phyloP scores from a whole-genome alignment of 2,113 vertebrate genomes.

The Menura novaehollandiae region DNA sequence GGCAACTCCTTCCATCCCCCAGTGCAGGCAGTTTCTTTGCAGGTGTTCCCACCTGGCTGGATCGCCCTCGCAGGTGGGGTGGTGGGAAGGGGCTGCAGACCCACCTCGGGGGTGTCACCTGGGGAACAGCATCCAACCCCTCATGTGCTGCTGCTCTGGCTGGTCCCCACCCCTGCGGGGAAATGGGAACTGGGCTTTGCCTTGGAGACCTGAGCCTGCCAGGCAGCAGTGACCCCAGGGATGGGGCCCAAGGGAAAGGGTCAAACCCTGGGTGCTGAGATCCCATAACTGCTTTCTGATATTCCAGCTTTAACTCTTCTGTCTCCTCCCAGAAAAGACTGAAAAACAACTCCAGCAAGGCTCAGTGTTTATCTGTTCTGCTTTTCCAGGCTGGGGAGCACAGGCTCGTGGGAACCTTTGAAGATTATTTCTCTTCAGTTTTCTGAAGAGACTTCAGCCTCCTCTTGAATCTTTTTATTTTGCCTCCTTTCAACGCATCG shows the following conservation, averaged over 20 bases:
- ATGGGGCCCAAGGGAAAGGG: not conserved
- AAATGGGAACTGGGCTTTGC: not conserved
- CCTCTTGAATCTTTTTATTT: slow-evolving; percentile 26
- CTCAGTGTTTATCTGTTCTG: not conserved
- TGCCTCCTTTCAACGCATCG: not conserved
- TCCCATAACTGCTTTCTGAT: not conserved
- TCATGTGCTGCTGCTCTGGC: not conserved
- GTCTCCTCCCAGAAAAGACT: not conserved
- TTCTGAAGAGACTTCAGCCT: slow-evolving; percentile 24
- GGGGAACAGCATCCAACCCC: not conserved
- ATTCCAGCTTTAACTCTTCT: not conserved
- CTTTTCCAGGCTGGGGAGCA: not conserved
- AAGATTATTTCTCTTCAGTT: slow-evolving; percentile 42
- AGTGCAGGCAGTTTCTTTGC: not conserved
- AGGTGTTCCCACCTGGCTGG: not conserved
- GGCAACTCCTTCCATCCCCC: not conserved
- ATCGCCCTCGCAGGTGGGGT: rapidly evolving
- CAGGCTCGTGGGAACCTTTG: not conserved
- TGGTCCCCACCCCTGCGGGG: not conserved
- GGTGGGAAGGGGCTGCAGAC: not conserved
- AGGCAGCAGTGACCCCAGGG: not conserved
- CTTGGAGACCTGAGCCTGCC: not conserved
- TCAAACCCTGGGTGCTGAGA: not conserved
- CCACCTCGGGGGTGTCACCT: not conserved
- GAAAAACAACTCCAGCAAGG: not conserved